A percentile compares a stretch with the other conserved stretches of the same genome.
Conservation (phyloP, 1,140 invertebrate genomes). For the Papilio machaon region DNA sequence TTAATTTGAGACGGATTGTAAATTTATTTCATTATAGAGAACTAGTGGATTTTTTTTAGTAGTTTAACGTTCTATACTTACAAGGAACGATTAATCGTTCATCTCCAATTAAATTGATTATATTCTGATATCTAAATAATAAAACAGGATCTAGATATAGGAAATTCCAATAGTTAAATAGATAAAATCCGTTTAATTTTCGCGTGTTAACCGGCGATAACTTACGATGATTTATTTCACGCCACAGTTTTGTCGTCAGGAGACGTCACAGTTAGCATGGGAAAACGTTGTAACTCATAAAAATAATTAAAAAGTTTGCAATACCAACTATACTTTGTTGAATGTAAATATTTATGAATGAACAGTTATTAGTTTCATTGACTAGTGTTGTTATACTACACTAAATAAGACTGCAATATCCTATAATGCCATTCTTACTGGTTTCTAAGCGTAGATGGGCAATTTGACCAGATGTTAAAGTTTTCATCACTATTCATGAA, state of each 20-base stretch:
- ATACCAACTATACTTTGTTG: not conserved
- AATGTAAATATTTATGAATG: conserved; percentile 13
- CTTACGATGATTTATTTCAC: conserved; percentile 41
- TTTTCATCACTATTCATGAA: no score
- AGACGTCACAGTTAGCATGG: conserved; percentile 49
- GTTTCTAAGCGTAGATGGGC: not conserved
- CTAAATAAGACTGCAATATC: not conserved
- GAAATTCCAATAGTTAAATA: not conserved
- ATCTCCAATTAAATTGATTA: not conserved
- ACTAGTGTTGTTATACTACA: not conserved
- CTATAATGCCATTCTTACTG: not conserved
- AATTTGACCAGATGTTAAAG: not conserved
- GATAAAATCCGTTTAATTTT: not conserved
- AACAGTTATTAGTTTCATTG: not conserved
- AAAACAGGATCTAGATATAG: not conserved
- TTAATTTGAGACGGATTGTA: no score
- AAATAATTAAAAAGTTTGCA: not conserved
- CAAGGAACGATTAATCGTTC: no score
- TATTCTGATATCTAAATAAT: conserved; percentile 32
- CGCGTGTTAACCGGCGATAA: conserved; percentile 43
- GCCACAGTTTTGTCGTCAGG: conserved; percentile 47
- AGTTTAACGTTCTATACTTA: no score
- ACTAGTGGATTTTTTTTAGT: no score
- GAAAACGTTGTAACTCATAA: not conserved
- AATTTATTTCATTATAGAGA: no score